phyloP scores from a whole-genome alignment of 2,797 vertebrate species.

The Falco concolor region DNA sequence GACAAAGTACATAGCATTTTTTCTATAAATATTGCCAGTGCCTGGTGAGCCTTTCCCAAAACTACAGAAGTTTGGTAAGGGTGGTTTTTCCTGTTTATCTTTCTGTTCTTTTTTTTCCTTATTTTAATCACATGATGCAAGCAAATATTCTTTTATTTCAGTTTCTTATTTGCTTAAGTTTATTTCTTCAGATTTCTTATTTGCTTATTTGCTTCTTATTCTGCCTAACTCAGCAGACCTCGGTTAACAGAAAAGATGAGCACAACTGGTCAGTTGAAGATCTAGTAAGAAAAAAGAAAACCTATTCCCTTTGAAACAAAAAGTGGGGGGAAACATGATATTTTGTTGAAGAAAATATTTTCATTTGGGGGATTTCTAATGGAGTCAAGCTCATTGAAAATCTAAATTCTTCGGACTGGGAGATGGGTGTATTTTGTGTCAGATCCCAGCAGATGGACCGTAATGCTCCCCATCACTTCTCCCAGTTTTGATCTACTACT shows the following conservation, averaged over 20 bases:
- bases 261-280: background rate
- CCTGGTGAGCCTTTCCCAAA: background rate
- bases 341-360: background rate
- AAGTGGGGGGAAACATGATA: background rate
- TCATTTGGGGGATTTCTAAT: background rate
- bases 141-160: background rate
- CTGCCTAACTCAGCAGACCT: background rate
- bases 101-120: background rate
- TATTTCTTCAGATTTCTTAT: background rate
- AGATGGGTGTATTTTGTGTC: background rate
- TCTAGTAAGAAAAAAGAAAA: background rate
- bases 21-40: background rate
- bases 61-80: background rate
- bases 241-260: background rate
- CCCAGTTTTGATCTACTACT: background rate
- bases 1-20: background rate
- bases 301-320: background rate
- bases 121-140: background rate
- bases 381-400: background rate
- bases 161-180: background rate
- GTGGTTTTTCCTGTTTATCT: background rate
- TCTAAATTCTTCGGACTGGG: background rate
- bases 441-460: accelerated
- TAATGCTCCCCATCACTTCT: background rate
- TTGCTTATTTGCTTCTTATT: background rate